Base-by-base conservation (phyloP, 2,113 vertebrate species). In the Anthoscopus minutus region DNA sequence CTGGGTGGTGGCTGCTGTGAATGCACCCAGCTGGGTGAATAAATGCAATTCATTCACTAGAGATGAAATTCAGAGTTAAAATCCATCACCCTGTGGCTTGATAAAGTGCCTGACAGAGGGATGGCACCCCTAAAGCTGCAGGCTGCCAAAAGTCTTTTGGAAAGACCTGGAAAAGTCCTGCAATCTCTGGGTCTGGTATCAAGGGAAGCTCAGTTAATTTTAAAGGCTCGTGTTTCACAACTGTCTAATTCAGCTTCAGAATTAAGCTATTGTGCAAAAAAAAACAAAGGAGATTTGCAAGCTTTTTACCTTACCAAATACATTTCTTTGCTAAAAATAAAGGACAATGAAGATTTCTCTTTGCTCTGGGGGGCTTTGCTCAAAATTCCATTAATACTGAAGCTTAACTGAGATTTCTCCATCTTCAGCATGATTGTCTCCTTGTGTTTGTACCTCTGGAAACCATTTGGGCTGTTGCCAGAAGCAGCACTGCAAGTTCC, bases 301-400 rank as follows among this genome's bases (percentile, higher is more conserved):
- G 88, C 51, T 88, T 86, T 60, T 53, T 65, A 81, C 47, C 24
- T 71, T 20, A 74, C 48, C 93, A 94, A 89, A 87, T 18, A 17
- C 40, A 53, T 72, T 66, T 42, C 30, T 65, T 78, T 42, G 40
- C 89, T 81, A 67, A 89, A 94, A 95, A 73, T 18, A 84, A 93
- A 82, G 85, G 83, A 37, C 45, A 69, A 48, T 12, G 35, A 87
- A 81, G 58, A 78, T 56, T 89, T 70, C 37, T 70, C 58, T 94
- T 91, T 87, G 64, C 95, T 93, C 64, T 5, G n/a, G 31, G 35
- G 40, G 10, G 7, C 23, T 40, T 60, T 81, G 66, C 67, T 94
- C 66, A 73, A 88, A 95, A 94, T 89, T 91, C 94, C 64, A 70
- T 81, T 83, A 93, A 94, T 74, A 88, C 42, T 47, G 66, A 89